Base-by-base conservation (phyloP, 2,797 vertebrate species). In the Craterocephalus amniculus region DNA sequence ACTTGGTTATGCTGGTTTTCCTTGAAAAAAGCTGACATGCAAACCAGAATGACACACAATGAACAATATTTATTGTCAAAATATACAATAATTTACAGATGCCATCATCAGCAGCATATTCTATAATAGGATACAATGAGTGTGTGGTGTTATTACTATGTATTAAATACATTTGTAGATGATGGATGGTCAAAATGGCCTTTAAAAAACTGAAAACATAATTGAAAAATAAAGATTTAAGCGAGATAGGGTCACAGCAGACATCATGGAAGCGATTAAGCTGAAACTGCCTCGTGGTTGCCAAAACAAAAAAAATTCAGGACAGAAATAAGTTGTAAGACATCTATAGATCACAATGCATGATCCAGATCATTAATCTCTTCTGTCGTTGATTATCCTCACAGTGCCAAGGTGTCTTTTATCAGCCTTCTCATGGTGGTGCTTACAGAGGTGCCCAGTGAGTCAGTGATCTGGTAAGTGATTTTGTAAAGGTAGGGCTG, bases 401-500 rank as follows among this genome's bases (percentile, higher is more conserved):
- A 99, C 71, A 99, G 92, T 0, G 98, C 97, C 86, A 99, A 87
- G 0, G 98, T 99, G 91, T 99, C 98, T 88, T 99, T 99, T 72
- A 99, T 98, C 70, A 99, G 96, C 85, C 97, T 94, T 67, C 98
- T 96, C 97, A 99, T 96, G 13, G 97, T 99, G 62, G 98, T 99
- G 91, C 97, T 99, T 22, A 99, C 97, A 0, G 97, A 99, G 57
- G 96, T 97, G 24, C 97, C 97, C 83, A 99, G 93, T 11, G 95
- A 94, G 78, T 99, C 97, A 0, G 98, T 99, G 92, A 99, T 98
- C 90, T 99, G 97, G 87, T 93, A 99, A 31, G 96, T 96, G 89
- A 98, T 98, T 92, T 99, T 99, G 91, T 99, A 96, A 63, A 99
- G 94, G 90, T 99, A 99, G 6, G 97, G 98, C 92, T 99, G 98